These are phyloP conservation scores for Oreotragus oreotragus DNA, from an alignment of 2,113 vertebrate species.

Conservation along the genomic window DNA sequence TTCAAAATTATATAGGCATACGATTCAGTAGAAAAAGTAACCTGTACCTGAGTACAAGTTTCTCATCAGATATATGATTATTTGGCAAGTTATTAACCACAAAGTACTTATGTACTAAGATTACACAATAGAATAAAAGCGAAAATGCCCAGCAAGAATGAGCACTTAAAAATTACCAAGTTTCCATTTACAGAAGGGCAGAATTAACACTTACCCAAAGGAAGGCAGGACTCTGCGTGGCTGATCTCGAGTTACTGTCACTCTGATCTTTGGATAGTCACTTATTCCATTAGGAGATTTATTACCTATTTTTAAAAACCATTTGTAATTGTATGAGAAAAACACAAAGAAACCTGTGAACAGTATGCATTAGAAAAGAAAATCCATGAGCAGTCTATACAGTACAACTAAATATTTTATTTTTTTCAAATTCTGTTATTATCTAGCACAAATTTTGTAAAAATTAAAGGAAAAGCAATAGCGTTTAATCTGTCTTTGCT, in stretches of 20 bases:
- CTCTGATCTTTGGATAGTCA: slow-evolving; percentile 68
- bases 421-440: slow-evolving; percentile 30
- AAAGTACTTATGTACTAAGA: neutral
- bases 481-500: neutral
- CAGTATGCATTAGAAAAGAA: neutral
- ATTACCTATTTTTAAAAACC: slow-evolving; percentile 61
- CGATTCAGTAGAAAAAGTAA: neutral
- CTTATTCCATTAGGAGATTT: slow-evolving; percentile 69
- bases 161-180: neutral
- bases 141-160: neutral
- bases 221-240: slow-evolving; percentile 46
- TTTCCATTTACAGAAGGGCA: neutral
- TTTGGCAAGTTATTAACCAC: neutral
- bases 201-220: slow-evolving; percentile 58
- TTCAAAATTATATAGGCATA: neutral
- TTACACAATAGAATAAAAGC: neutral
- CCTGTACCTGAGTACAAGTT: neutral
- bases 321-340: slow-evolving; percentile 34
- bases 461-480: slow-evolving; percentile 22
- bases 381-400: neutral
- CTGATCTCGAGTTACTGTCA: slow-evolving; percentile 57
- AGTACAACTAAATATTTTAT: neutral
- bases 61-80: neutral
- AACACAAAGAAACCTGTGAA: neutral
- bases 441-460: neutral